A percentile compares a stretch with the other conserved stretches of the same genome.
These are phyloP conservation scores for Bostrychus sinensis DNA, from an alignment of 2,113 vertebrate genomes.

Conservation along the genomic window DNA sequence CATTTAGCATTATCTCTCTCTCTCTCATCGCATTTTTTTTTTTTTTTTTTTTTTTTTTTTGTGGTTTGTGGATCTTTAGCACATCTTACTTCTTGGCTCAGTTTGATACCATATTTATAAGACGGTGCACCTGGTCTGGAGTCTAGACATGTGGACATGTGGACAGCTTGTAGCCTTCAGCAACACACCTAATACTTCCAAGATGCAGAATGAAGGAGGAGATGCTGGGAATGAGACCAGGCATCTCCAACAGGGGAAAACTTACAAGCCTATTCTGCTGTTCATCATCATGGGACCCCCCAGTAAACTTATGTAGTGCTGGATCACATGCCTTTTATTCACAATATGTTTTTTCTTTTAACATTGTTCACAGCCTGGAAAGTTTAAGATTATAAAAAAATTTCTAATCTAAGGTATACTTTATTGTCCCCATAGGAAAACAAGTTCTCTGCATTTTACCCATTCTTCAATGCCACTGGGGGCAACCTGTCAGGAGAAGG, in stretches of 20 bases:
- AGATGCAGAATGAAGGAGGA: background rate
- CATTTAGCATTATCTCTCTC: too few relatives aligned
- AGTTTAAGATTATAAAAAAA: too few relatives aligned
- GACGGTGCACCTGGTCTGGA: background rate
- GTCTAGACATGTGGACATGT: background rate
- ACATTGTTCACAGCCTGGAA: background rate
- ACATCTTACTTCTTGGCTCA: background rate
- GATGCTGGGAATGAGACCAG: background rate
- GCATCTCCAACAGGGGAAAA: background rate
- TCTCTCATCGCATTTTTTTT: too few relatives aligned
- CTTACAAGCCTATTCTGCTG: background rate
- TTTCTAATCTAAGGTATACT: too few relatives aligned
- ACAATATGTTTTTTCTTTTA: background rate
- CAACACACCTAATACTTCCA: conserved; percentile 7
- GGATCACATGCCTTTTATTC: background rate
- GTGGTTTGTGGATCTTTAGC: background rate
- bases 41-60: background rate
- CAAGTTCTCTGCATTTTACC: too few relatives aligned
- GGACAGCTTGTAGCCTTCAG: background rate
- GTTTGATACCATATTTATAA: background rate
- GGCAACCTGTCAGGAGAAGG: too few relatives aligned
- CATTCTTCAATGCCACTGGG: too few relatives aligned
- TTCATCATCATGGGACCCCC: background rate
- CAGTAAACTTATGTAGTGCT: background rate
- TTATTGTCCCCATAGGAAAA: too few relatives aligned